Evolutionary conservation across 2,888 invertebrate genomes (phyloP).

Genomic region (Pyrgus malvae): DNA sequence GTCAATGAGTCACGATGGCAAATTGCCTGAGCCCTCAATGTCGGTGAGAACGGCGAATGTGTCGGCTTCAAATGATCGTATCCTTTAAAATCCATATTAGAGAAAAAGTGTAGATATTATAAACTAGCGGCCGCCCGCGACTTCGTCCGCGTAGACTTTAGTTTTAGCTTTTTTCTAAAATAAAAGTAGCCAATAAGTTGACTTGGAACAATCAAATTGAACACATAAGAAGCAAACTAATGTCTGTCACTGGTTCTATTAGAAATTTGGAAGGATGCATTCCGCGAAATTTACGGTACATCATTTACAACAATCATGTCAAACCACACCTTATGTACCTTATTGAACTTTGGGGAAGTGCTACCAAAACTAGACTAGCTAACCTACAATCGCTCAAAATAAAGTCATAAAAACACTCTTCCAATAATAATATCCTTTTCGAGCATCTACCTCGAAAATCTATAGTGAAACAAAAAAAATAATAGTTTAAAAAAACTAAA

Average conservation of each 20-base stretch:
- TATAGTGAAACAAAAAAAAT: background rate
- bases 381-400: slow-evolving; percentile 2
- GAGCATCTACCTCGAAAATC: background rate
- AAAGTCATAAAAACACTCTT: slow-evolving; percentile 5
- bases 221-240: background rate
- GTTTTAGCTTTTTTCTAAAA: too few species aligned
- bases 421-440: slow-evolving; percentile 7
- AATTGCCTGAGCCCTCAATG: too few species aligned
- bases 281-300: background rate
- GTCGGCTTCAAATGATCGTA: too few species aligned
- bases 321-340: background rate
- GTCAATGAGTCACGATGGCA: too few species aligned
- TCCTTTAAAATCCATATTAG: too few species aligned
- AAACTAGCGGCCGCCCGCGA: too few species aligned
- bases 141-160: too few species aligned
- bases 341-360: background rate
- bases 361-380: background rate
- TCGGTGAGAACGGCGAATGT: too few species aligned
- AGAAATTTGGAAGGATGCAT: background rate
- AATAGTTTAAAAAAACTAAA: too few species aligned
- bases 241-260: background rate
- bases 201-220: background rate
- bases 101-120: too few species aligned
- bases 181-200: background rate
- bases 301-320: slow-evolving; percentile 2